phyloP scores from a whole-genome alignment of 2,888 invertebrate species.

The Halictus quadricinctus region DNA sequence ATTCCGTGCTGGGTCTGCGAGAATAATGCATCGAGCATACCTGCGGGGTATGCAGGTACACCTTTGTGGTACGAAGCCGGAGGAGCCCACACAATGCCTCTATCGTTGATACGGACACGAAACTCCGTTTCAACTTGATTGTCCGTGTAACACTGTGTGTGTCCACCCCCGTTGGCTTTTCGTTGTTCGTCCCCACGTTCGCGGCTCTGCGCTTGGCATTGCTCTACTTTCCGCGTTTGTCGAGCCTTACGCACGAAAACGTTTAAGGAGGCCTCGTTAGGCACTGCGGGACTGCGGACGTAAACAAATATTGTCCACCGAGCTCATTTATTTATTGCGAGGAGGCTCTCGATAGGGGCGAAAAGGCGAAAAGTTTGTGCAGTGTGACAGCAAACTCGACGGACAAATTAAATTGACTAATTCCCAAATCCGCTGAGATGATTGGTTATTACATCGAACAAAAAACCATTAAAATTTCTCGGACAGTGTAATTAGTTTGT shows the following conservation, averaged over 20 bases:
- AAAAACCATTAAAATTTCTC: not conserved
- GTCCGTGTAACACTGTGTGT: conserved; percentile 63
- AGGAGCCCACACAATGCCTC: conserved; percentile 45
- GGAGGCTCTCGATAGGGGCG: too few species aligned
- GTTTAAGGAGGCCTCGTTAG: not conserved
- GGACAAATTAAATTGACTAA: not conserved
- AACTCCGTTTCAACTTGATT: conserved; percentile 62
- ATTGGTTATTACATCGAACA: not conserved
- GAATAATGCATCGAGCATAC: conserved; percentile 61
- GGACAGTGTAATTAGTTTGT: not conserved
- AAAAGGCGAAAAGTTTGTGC: too few species aligned
- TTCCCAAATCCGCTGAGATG: not conserved
- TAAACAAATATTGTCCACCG: not conserved
- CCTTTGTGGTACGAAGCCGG: conserved; percentile 56
- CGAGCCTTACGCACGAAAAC: not conserved
- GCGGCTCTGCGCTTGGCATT: conserved; percentile 55
- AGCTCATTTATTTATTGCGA: not conserved
- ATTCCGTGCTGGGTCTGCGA: conserved; percentile 55
- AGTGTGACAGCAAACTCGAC: too few species aligned
- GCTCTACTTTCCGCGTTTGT: conserved; percentile 65
- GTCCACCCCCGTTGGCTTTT: conserved; percentile 42
- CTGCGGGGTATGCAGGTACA: conserved; percentile 60
- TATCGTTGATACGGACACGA: conserved; percentile 55
- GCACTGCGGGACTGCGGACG: not conserved
- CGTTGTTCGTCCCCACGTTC: conserved; percentile 42